Percentiles rank a stretch among this genome's conserved stretches.
phyloP scores from a whole-genome alignment of 2,113 vertebrate species.

The Bagarius yarrelli region DNA sequence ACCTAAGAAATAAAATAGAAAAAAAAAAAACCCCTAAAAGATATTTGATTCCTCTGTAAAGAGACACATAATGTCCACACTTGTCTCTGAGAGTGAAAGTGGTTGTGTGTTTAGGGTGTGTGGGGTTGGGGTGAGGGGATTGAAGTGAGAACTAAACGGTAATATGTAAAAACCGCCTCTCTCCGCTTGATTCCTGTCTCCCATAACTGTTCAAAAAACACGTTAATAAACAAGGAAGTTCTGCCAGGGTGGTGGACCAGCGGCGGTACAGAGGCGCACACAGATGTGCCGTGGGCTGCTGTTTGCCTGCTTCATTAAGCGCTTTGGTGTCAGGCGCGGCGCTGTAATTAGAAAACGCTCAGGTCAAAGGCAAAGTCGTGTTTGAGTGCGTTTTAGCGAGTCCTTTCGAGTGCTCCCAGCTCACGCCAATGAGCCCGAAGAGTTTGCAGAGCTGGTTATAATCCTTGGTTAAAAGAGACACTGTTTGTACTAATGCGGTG shows the following conservation, averaged over 20 bases:
- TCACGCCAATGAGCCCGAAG: conserved; percentile 65
- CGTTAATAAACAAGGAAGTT: conserved; percentile 54
- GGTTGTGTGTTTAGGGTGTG: conserved; percentile 29
- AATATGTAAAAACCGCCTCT: conserved; percentile 46
- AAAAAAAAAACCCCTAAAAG: neutral
- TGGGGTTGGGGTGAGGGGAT: neutral
- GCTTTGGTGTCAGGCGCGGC: conserved; percentile 66
- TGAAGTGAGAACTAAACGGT: conserved; percentile 40
- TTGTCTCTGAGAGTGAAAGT: neutral
- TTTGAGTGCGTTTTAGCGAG: conserved; percentile 74
- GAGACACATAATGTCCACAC: neutral
- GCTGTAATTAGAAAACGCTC: conserved; percentile 62
- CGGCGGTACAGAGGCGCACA: conserved; percentile 46
- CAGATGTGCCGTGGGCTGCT: conserved; percentile 56
- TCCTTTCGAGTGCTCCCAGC: conserved; percentile 56
- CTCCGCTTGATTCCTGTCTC: conserved; percentile 39
- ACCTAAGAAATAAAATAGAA: too few species aligned
- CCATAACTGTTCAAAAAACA: conserved; percentile 48
- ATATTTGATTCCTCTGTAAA: neutral
- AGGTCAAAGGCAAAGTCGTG: conserved; percentile 66
- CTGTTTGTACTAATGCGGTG: conserved; percentile 57
- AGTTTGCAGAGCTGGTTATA: conserved; percentile 77
- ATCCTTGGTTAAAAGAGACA: conserved; percentile 70
- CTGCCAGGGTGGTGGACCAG: conserved; percentile 62
- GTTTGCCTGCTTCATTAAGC: conserved; percentile 76